These are phyloP conservation scores for Magallana nippona DNA, from an alignment of 2,888 invertebrate genomes.

Conservation along the genomic window DNA sequence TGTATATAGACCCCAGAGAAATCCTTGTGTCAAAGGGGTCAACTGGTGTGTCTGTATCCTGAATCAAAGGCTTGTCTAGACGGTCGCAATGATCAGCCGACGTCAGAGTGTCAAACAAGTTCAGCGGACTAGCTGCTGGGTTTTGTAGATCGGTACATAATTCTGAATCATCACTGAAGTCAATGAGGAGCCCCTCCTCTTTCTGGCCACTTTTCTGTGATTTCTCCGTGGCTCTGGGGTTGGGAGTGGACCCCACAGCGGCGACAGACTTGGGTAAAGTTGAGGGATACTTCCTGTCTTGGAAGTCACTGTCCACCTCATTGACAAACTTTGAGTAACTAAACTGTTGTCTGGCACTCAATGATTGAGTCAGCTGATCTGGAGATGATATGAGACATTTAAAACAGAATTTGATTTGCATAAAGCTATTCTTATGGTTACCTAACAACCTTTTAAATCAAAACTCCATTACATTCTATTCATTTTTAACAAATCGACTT, in stretches of 20 bases:
- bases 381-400: conserved; percentile 46
- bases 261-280: conserved; percentile 40
- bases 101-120: conserved; percentile 71
- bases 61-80: conserved; percentile 69
- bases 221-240: neutral
- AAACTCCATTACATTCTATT: no score
- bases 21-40: conserved; percentile 70
- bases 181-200: conserved; percentile 73
- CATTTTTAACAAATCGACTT: no score
- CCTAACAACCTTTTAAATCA: no score
- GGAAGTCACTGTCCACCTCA: conserved; percentile 80
- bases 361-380: conserved; percentile 62
- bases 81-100: conserved; percentile 64
- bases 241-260: conserved; percentile 42
- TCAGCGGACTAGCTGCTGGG: conserved; percentile 56
- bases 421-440: neutral
- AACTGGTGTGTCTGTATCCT: conserved; percentile 52
- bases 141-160: conserved; percentile 42
- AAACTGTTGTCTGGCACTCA: conserved; percentile 65
- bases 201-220: neutral
- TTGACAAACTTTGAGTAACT: conserved; percentile 88
- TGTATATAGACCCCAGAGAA: conserved; percentile 2
- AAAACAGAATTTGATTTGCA: neutral
- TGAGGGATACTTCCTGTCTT: conserved; percentile 3
- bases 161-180: conserved; percentile 69